phyloP scores from a whole-genome alignment of 2,888 invertebrate genomes.

The Anodontia alba region DNA sequence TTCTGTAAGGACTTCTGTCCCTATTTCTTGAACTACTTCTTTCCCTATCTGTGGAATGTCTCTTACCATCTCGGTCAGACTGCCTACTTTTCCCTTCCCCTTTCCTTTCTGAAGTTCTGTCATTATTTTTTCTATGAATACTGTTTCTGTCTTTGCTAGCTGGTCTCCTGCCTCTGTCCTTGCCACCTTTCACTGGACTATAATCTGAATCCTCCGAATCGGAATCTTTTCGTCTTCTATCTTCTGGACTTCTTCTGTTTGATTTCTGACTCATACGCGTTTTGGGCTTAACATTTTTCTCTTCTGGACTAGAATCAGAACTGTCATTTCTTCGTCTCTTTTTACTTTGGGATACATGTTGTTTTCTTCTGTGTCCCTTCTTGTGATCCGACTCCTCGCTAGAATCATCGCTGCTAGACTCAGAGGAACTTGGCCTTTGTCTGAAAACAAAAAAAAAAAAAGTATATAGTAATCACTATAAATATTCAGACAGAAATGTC shows the following conservation, averaged over 20 bases:
- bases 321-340: neutral
- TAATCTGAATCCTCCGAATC: neutral
- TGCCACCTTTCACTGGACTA: neutral
- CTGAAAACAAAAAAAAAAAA: neutral
- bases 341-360: neutral
- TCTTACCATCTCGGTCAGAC: neutral
- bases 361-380: neutral
- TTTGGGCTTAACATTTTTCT: neutral
- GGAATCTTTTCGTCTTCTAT: neutral
- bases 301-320: neutral
- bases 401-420: slow-evolving; percentile 2
- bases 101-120: neutral
- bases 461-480: no score
- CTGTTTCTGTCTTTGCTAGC: no score
- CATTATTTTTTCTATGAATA: no score
- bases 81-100: neutral
- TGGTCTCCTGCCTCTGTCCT: no score
- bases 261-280: neutral
- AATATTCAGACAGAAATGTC: no score
- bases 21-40: neutral
- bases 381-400: neutral
- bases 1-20: neutral
- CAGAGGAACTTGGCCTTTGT: neutral
- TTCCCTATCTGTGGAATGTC: neutral
- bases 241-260: neutral